Evolutionary conservation across 2,888 invertebrate species (phyloP).

Genomic region (Lottia gigantea): DNA sequence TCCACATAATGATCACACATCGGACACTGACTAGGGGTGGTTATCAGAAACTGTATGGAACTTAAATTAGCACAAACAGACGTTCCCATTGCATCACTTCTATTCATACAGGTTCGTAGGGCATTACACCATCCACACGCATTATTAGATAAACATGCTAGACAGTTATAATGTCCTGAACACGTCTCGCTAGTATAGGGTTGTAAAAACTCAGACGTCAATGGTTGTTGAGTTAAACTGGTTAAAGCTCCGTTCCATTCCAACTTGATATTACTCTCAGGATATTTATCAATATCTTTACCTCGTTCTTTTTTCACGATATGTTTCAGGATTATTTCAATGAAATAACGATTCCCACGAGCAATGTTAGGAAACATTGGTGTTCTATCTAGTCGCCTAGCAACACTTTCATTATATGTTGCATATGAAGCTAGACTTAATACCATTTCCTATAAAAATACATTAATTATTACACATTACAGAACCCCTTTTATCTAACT

Average conservation of each 20-base stretch:
- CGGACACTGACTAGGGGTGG: conserved; percentile 84
- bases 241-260: conserved; percentile 49
- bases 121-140: conserved; percentile 89
- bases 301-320: conserved; percentile 17
- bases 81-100: not conserved
- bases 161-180: conserved; percentile 81
- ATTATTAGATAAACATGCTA: conserved; percentile 87
- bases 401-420: conserved; percentile 27
- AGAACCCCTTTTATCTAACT: too few species aligned
- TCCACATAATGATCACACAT: conserved; percentile 90
- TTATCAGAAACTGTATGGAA: conserved; percentile 75
- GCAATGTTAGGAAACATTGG: conserved; percentile 51
- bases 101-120: conserved; percentile 47
- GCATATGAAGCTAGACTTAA: conserved; percentile 32
- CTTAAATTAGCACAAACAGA: conserved; percentile 3
- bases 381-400: conserved; percentile 29
- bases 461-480: too few species aligned
- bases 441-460: conserved; percentile 52
- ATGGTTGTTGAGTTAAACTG: conserved; percentile 36
- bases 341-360: conserved; percentile 55
- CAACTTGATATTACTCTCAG: conserved; percentile 42
- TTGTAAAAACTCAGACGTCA: conserved; percentile 74
- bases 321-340: conserved; percentile 38
- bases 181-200: conserved; percentile 81
- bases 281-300: conserved; percentile 23